Percentiles rank a stretch among this genome's conserved stretches.
Conservation (phyloP, 2,113 vertebrate species). For the Mobula hypostoma region DNA sequence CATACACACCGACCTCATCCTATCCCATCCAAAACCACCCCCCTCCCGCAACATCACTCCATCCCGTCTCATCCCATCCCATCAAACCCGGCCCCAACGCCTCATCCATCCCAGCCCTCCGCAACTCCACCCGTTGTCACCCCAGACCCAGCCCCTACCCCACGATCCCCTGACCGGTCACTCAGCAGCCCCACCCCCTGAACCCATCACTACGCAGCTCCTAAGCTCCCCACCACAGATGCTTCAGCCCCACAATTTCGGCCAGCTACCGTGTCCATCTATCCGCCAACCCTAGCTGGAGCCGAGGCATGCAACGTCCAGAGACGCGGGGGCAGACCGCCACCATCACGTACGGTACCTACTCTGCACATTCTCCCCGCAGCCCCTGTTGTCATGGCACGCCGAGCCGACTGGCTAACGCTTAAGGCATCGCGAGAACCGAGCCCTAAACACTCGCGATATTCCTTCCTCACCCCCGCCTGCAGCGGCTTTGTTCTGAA, state of each 20-base stretch:
- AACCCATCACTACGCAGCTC: no score
- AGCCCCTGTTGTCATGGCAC: constrained; percentile 27
- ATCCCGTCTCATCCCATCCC: no score
- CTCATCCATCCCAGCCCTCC: no score
- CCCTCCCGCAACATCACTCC: neutral
- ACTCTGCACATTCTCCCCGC: neutral
- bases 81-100: no score
- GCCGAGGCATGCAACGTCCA: no score
- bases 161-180: neutral
- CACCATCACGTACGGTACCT: neutral
- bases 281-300: no score
- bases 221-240: neutral
- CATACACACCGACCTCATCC: no score
- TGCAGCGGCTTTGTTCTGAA: neutral
- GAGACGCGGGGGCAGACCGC: no score
- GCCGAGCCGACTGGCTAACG: neutral
- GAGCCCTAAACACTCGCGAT: neutral
- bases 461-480: neutral
- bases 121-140: no score
- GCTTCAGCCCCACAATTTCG: no score
- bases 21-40: neutral
- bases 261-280: no score
- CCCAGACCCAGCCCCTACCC: no score
- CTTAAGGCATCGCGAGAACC: neutral
- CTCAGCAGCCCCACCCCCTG: neutral